Evolutionary conservation across 1,140 invertebrate genomes (phyloP).

Genomic region (Drosophila suzukii): DNA sequence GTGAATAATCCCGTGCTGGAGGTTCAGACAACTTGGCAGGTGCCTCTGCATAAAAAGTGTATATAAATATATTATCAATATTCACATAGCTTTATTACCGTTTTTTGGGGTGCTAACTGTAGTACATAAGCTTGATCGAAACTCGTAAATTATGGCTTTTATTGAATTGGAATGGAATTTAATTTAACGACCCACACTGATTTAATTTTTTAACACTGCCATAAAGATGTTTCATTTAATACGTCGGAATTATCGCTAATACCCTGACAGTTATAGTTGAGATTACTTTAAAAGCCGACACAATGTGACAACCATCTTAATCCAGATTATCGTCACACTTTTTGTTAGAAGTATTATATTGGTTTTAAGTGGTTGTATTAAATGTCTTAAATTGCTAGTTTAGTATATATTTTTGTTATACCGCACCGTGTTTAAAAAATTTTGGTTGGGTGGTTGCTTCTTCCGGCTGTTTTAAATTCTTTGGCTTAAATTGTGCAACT

Average conservation of each 20-base stretch:
- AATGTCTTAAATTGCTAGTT: neutral
- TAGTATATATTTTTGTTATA: neutral
- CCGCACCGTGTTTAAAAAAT: neutral
- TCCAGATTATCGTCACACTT: neutral
- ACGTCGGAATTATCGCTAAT: conserved; percentile 18
- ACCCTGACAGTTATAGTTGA: conserved; percentile 33
- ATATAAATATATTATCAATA: conserved; percentile 9
- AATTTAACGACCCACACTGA: conserved; percentile 9
- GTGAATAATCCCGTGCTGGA: conserved; percentile 32
- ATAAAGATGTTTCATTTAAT: conserved; percentile 23
- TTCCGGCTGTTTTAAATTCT: conserved; percentile 8
- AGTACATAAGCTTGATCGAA: conserved; percentile 1
- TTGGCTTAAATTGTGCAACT: conserved; percentile 12
- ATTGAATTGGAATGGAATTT: conserved; percentile 17
- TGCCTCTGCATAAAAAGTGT: conserved; percentile 16
- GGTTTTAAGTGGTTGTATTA: too few relatives aligned
- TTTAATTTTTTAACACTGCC: conserved; percentile 1
- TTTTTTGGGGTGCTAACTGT: conserved; percentile 22
- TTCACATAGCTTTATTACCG: conserved; percentile 5
- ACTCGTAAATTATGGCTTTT: conserved; percentile 31
- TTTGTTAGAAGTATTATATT: neutral
- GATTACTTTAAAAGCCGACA: conserved; percentile 12
- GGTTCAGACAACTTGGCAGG: conserved; percentile 37
- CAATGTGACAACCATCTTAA: conserved; percentile 1
- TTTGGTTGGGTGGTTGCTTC: neutral